A percentile compares a stretch with the other conserved stretches of the same genome.
Evolutionary conservation across 2,888 invertebrate species (phyloP).

Genomic region (Polyommatus iphigenia): DNA sequence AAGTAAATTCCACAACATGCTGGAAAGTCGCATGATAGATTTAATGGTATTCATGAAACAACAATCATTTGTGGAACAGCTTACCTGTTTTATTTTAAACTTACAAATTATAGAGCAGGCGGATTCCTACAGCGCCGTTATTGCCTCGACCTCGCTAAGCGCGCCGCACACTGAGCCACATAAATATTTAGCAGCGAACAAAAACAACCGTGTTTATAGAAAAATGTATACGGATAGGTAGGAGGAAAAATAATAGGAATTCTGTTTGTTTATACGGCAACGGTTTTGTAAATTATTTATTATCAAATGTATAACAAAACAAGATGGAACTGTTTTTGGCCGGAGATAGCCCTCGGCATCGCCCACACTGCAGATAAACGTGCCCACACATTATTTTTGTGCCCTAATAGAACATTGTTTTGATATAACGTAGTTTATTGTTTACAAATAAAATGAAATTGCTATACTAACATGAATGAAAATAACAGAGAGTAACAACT

Average conservation of each 20-base stretch:
- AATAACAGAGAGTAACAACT: no score
- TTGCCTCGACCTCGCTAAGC: conserved; percentile 55
- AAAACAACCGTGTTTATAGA: conserved; percentile 20
- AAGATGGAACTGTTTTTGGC: neutral
- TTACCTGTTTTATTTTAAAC: conserved; percentile 47
- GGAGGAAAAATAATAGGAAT: neutral
- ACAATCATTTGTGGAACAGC: conserved; percentile 26
- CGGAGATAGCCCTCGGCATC: neutral
- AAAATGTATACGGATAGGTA: neutral
- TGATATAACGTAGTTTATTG: neutral
- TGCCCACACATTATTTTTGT: neutral
- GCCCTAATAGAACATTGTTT: neutral
- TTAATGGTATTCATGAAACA: conserved; percentile 20
- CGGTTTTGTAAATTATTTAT: neutral
- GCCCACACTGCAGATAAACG: neutral
- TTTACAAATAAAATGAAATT: no score
- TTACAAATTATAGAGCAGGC: conserved; percentile 48
- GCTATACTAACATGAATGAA: no score
- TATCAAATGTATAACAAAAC: neutral
- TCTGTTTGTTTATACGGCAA: neutral
- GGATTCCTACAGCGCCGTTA: conserved; percentile 55
- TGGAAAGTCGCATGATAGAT: conserved; percentile 9
- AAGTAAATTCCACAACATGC: neutral
- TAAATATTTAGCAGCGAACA: conserved; percentile 21
- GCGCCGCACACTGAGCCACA: conserved; percentile 44